A percentile compares a stretch with the other conserved stretches of the same genome.
Conservation (phyloP, 2,113 vertebrate species). For the Petrocephalus microphthalmus region DNA sequence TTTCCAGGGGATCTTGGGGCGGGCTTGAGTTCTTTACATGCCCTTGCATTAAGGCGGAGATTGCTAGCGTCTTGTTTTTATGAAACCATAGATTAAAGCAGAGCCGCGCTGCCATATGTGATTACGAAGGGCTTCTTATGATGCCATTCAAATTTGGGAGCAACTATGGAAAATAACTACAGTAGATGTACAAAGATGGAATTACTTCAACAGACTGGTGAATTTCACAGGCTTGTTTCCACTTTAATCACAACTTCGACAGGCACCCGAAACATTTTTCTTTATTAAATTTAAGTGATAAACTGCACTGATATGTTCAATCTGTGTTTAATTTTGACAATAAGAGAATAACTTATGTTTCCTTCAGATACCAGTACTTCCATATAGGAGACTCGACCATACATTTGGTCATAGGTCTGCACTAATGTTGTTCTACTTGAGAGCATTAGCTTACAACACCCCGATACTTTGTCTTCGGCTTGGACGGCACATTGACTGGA, state of each 20-base stretch:
- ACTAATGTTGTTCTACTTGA: not conserved
- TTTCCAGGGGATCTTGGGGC: not conserved
- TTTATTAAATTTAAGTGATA: not conserved
- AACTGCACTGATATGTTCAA: not conserved
- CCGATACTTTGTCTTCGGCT: not conserved
- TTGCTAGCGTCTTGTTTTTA: not conserved
- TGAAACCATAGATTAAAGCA: not conserved
- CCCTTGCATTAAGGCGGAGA: not conserved
- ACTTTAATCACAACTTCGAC: not conserved
- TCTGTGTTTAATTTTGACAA: not conserved
- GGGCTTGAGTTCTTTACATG: not conserved
- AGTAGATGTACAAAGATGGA: not conserved
- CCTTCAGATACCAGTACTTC: not conserved
- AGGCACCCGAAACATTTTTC: not conserved
- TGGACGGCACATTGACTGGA: not conserved
- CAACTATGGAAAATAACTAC: not conserved
- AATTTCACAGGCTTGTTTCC: not conserved
- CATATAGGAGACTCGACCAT: not conserved
- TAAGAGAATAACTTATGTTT: not conserved
- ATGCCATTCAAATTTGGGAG: not conserved
- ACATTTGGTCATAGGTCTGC: not conserved
- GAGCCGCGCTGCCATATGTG: not conserved
- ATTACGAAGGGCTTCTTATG: not conserved
- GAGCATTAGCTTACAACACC: not conserved
- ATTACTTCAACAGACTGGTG: not conserved